A percentile compares a stretch with the other conserved stretches of the same genome.
These are phyloP conservation scores for Timema cristinae DNA, from an alignment of 2,888 invertebrate species.

Conservation along the genomic window DNA sequence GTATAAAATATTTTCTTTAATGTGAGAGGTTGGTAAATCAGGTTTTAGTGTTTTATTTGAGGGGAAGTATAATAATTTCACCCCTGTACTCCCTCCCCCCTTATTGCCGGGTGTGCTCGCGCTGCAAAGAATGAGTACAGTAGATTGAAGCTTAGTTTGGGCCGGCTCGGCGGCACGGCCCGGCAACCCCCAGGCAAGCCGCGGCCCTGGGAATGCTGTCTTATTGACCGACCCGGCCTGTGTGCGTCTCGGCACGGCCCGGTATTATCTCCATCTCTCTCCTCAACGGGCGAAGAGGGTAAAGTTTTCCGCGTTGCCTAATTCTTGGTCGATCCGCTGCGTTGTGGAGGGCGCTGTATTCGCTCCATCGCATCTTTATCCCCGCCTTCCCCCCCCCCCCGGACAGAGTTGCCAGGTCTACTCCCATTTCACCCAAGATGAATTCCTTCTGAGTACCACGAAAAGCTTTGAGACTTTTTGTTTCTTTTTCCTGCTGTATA, in stretches of 20 bases:
- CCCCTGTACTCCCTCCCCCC: no score
- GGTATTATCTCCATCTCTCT: constrained; percentile 45
- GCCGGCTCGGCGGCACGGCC: constrained; percentile 33
- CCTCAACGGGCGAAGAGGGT: constrained; percentile 34
- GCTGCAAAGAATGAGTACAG: neutral
- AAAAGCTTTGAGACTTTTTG: no score
- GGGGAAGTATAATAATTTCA: no score
- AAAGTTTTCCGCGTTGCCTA: constrained; percentile 34
- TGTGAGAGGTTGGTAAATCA: no score
- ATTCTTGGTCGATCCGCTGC: constrained; percentile 34
- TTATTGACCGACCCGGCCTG: constrained; percentile 50
- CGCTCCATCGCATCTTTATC: constrained; percentile 29
- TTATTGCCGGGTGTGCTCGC: no score
- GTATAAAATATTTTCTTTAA: no score
- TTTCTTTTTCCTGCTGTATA: no score
- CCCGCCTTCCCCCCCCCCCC: constrained; percentile 28
- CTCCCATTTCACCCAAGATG: no score
- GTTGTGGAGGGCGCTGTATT: constrained; percentile 28
- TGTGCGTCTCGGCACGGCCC: constrained; percentile 37
- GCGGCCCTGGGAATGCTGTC: constrained; percentile 41
- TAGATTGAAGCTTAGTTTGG: neutral
- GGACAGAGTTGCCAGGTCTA: no score
- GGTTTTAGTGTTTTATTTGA: no score
- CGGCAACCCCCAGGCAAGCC: constrained; percentile 37
- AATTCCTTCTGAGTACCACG: no score